phyloP scores from a whole-genome alignment of 2,113 vertebrate genomes.

The Nothobranchius kuhntae region DNA sequence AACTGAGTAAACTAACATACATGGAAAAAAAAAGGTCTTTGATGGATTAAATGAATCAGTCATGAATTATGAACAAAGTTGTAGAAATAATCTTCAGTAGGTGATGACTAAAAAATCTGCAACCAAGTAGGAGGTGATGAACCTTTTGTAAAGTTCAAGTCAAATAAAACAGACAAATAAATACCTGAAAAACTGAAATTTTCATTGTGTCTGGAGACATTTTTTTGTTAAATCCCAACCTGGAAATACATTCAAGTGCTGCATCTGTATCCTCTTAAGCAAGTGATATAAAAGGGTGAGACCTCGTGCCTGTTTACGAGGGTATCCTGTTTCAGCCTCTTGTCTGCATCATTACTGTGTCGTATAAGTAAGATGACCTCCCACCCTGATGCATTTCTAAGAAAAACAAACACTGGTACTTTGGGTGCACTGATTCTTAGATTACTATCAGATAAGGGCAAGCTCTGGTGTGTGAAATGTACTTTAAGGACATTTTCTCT shows the following conservation, averaged over 20 bases:
- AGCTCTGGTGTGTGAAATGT: constrained; percentile 25
- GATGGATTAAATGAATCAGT: no score
- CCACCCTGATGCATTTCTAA: constrained; percentile 49
- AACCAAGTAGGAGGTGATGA: no score
- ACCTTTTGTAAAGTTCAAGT: no score
- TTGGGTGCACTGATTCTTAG: constrained; percentile 38
- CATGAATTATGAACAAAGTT: no score
- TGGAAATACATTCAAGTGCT: constrained; percentile 36
- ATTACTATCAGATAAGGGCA: constrained; percentile 62
- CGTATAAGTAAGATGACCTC: constrained; percentile 53
- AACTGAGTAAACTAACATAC: no score
- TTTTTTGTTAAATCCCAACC: not conserved
- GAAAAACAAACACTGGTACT: constrained; percentile 60
- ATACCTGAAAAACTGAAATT: no score
- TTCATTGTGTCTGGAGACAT: no score
- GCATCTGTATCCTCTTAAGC: constrained; percentile 68
- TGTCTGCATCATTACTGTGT: constrained; percentile 28
- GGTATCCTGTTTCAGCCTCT: constrained; percentile 65
- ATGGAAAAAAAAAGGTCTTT: no score
- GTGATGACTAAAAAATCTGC: no score
- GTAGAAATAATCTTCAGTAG: no score
- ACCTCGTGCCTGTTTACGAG: constrained; percentile 65
- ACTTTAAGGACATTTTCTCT: not conserved
- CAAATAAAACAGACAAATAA: no score
- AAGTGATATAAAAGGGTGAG: constrained; percentile 65